Percentiles rank a stretch among this genome's conserved stretches.
Conservation (phyloP, 2,888 invertebrate genomes). For the Cataglyphis livida region DNA sequence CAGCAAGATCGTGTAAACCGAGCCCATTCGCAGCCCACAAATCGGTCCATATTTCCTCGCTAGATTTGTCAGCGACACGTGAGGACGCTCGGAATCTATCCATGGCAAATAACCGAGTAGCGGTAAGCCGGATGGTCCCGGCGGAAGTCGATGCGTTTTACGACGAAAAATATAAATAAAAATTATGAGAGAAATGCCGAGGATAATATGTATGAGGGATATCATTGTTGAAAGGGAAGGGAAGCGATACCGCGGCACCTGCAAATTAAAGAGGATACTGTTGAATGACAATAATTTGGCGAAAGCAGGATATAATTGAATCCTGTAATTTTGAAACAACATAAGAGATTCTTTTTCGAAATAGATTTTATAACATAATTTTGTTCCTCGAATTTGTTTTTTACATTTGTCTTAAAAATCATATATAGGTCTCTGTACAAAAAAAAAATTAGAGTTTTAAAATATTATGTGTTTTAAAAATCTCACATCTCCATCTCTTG, state of each 20-base stretch:
- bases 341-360: too few species aligned
- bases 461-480: too few species aligned
- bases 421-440: too few species aligned
- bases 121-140: slow-evolving; percentile 93
- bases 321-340: too few species aligned
- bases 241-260: background rate
- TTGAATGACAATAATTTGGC: background rate
- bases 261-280: slow-evolving; percentile 14
- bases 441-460: too few species aligned
- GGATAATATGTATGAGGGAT: slow-evolving; percentile 60
- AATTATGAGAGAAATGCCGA: slow-evolving; percentile 77
- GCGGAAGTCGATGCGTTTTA: slow-evolving; percentile 88
- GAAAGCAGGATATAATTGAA: background rate
- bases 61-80: slow-evolving; percentile 90
- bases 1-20: slow-evolving; percentile 91
- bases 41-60: slow-evolving; percentile 91
- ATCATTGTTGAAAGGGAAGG: background rate
- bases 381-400: too few species aligned
- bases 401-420: too few species aligned
- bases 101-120: slow-evolving; percentile 93
- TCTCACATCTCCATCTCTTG: too few species aligned
- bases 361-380: too few species aligned
- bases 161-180: slow-evolving; percentile 71
- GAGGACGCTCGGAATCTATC: slow-evolving; percentile 90
- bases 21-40: slow-evolving; percentile 91